phyloP scores from a whole-genome alignment of 2,113 vertebrate genomes.

The Oceanites oceanicus region DNA sequence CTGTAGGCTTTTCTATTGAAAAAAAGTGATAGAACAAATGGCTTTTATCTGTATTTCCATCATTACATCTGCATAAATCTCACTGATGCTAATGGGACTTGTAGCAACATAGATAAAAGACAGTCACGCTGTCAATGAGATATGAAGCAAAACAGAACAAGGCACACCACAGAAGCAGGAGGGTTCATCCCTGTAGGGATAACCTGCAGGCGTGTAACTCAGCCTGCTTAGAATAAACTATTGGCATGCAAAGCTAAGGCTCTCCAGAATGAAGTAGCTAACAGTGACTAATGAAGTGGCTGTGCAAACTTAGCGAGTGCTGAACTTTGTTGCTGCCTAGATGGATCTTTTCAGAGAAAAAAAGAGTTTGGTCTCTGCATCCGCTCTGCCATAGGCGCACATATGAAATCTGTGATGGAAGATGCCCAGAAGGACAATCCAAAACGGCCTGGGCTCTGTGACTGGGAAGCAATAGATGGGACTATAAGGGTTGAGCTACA shows the following conservation, averaged over 20 bases:
- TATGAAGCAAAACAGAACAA: neutral
- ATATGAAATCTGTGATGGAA: neutral
- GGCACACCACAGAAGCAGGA: neutral
- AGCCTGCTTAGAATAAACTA: neutral
- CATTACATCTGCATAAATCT: neutral
- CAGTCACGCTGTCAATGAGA: neutral
- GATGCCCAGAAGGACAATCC: too few species aligned
- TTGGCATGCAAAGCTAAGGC: neutral
- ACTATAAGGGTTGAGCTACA: neutral
- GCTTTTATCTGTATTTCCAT: slow-evolving; percentile 26
- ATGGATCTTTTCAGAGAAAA: neutral
- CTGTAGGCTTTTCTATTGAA: neutral
- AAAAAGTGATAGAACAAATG: neutral
- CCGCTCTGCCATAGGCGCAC: accelerated
- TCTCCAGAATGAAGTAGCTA: neutral
- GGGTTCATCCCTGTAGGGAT: neutral
- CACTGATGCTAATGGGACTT: neutral
- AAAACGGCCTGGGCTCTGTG: neutral
- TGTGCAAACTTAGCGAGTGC: neutral
- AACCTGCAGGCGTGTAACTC: neutral
- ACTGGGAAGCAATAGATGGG: neutral
- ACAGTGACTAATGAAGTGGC: neutral
- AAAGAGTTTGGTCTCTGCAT: neutral
- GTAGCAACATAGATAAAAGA: neutral
- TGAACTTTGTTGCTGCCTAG: neutral